Base-by-base conservation (phyloP, 1,140 invertebrate genomes). In the Laupala kohalensis region DNA sequence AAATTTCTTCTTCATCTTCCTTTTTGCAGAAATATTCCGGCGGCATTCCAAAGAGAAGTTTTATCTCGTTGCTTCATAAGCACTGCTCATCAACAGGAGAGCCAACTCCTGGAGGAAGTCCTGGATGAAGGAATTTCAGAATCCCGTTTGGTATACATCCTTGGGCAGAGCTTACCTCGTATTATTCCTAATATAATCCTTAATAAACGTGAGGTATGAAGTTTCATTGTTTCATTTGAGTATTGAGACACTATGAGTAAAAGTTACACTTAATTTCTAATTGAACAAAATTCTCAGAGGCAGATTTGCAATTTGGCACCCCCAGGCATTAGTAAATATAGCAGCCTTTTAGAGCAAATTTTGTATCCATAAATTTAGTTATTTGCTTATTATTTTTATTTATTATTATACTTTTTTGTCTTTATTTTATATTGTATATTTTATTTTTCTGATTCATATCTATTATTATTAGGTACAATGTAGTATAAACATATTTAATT, bases 131-230 rank as follows among this genome's bases (percentile, higher is more conserved):
- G 79, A 62, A 76, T 82, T 28, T 80, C 79, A 12, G 73, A 77
- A 6, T 80, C 84, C 9, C 78, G 77, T 27, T 73, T 86, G 19
- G 75, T 83, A 23, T 78, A 83, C 29, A 80, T 84, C 71, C 75
- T 84, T 62, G 77, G 83, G 3, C 65, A 62, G 0, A 64, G 71
- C 28, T 64, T 73, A 15, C 69, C 64, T 6, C 29, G 85, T 75
- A 86, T 91, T 68, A 85, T 89, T 73, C 88, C 89, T 5, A 90
- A 90, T 81, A 84, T 91, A 63, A 82, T 89, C 24, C 77, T 89
- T 24, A 88, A 89, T 68, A 90, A 89, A 78, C 79, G 89, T 71
- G 89, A 90, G 78, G 83, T 84, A 70, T 68, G n/a, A n/a, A n/a
- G n/a, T n/a, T n/a, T 72, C 73, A 37, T 64, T 12, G 15, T 71